Percentiles rank a stretch among this genome's conserved stretches.
Evolutionary conservation across 2,888 invertebrate genomes (phyloP).

Genomic region (Oasisia sp.): DNA sequence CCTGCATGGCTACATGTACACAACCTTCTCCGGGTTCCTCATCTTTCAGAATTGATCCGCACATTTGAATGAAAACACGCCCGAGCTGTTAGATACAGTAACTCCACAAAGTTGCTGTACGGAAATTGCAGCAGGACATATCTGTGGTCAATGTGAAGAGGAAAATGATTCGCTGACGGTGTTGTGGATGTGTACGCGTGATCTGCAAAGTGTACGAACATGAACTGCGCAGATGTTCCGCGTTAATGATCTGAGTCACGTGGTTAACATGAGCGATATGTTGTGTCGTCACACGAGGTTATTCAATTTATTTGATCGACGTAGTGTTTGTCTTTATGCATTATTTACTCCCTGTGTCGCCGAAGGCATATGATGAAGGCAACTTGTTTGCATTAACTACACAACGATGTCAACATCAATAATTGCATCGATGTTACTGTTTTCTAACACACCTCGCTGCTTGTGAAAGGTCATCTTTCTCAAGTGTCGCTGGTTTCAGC

Average conservation of each 20-base stretch:
- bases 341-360: neutral
- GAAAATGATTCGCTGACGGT: neutral
- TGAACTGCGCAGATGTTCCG: neutral
- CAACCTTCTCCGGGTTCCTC: conserved; percentile 62
- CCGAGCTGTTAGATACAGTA: neutral
- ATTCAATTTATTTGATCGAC: conserved; percentile 5
- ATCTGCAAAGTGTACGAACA: neutral
- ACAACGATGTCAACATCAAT: neutral
- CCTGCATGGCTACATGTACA: conserved; percentile 65
- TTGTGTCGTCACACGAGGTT: neutral
- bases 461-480: neutral
- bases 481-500: neutral
- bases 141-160: neutral
- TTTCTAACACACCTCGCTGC: neutral
- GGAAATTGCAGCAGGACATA: neutral
- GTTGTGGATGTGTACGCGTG: neutral
- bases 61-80: neutral
- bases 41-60: conserved; percentile 48
- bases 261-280: neutral
- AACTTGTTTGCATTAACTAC: neutral
- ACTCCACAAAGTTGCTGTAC: neutral
- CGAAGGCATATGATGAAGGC: neutral
- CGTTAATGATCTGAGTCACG: neutral
- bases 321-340: neutral
- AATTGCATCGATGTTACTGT: conserved; percentile 31